These are phyloP conservation scores for Zonitis immaculata DNA, from an alignment of 2,888 invertebrate genomes.

Conservation along the genomic window DNA sequence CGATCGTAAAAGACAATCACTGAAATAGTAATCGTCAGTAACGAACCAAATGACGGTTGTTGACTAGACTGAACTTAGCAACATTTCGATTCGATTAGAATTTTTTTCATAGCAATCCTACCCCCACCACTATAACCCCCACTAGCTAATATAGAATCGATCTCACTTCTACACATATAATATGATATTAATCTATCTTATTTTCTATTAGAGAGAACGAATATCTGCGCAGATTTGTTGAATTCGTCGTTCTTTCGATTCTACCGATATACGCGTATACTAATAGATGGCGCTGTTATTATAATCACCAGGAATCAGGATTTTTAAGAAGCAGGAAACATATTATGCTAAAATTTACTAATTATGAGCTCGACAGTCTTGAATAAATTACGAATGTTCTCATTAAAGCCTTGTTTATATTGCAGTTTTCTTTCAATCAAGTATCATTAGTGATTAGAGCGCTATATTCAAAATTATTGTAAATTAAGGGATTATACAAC, in stretches of 20 bases:
- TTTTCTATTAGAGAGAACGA: background rate
- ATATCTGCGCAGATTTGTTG: background rate
- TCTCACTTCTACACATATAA: background rate
- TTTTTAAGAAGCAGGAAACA: too few relatives aligned
- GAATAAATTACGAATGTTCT: too few relatives aligned
- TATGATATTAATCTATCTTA: background rate
- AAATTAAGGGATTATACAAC: too few relatives aligned
- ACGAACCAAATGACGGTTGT: constrained; percentile 39
- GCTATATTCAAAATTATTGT: too few relatives aligned
- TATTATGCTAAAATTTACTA: too few relatives aligned
- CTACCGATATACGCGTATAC: too few relatives aligned
- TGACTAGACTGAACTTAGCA: background rate
- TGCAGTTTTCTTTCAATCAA: too few relatives aligned
- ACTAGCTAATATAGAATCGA: background rate
- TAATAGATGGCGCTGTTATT: background rate
- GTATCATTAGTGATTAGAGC: too few relatives aligned
- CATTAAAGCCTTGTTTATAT: too few relatives aligned
- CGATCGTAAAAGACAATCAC: constrained; percentile 16
- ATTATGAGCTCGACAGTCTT: too few relatives aligned
- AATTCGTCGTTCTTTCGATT: background rate
- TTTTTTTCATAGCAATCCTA: too few relatives aligned
- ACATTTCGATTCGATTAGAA: background rate
- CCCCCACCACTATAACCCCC: background rate
- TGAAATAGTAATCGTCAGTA: constrained; percentile 37
- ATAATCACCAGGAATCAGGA: too few relatives aligned